Percentiles rank a stretch among this genome's conserved stretches.
Conservation (phyloP, 64 coral and sea anemone species). For the Porites lutea region DNA sequence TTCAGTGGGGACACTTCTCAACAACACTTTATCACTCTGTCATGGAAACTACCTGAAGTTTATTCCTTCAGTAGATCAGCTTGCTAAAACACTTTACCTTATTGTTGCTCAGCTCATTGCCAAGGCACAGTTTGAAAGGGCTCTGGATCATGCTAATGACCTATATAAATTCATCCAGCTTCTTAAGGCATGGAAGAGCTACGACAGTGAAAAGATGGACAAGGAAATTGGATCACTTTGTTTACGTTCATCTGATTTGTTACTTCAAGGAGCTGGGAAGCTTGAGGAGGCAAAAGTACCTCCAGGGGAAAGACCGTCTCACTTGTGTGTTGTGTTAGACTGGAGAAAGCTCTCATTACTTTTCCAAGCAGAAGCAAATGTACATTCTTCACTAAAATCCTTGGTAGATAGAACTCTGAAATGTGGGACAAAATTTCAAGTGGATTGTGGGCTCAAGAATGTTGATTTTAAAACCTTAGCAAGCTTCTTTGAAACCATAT, state of each 20-base stretch:
- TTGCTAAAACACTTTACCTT: constrained; percentile 50
- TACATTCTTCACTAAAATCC: constrained; percentile 11
- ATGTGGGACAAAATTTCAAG: constrained; percentile 57
- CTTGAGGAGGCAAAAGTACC: constrained; percentile 23
- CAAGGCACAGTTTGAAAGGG: constrained; percentile 34
- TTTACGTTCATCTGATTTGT: constrained; percentile 2
- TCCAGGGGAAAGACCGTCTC: background rate
- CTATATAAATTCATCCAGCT: constrained; percentile 34
- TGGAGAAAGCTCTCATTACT: constrained; percentile 44
- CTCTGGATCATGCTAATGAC: constrained; percentile 36
- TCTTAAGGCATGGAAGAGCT: constrained; percentile 25
- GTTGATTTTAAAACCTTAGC: constrained; percentile 10
- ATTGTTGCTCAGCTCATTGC: constrained; percentile 50
- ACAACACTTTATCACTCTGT: background rate
- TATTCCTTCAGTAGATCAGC: constrained; percentile 37
- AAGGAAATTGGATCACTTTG: constrained; percentile 20
- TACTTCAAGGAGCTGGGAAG: constrained; percentile 43
- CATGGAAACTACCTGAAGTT: constrained; percentile 55
- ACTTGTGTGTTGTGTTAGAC: constrained; percentile 45
- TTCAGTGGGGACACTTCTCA: constrained; percentile 25
- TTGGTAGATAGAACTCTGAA: constrained; percentile 49
- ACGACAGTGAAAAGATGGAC: constrained; percentile 21
- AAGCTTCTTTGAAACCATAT: constrained; percentile 32
- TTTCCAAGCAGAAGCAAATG: constrained; percentile 30
- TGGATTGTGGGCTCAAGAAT: constrained; percentile 52